Evolutionary conservation across 1,140 invertebrate species (phyloP), one percentile per base, ranked within the genome.

Genomic region (Melanaphis sacchari): DNA sequence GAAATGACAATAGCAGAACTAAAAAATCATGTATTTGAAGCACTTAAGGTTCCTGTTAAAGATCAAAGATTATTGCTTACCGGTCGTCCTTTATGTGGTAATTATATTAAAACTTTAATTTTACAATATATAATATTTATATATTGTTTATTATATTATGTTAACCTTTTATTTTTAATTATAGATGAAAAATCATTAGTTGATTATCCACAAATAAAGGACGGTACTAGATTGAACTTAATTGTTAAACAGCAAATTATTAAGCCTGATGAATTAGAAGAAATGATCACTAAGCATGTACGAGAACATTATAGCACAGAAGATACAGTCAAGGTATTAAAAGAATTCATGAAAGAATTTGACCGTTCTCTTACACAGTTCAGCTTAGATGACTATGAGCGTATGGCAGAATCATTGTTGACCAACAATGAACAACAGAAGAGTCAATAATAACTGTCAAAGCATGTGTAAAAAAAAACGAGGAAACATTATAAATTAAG

Each of bases 301-400:
- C 41, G 93, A 93, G 81, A 94, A 76, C 93, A 93, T 89, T 94
- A 94, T 87, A 94, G 59, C 26, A 94, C 94, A 52, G 90, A 88
- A 49, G 94, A 94, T n/a, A 94, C 94, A 21, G 52, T 93, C 26
- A 94, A 94, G 89, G 94, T 94, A 26, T 93, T 94, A 38, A 94
- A 94, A 91, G 94, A 94, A 94, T 94, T 94, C 76, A 94, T 94
- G 90, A 94, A 94, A 94, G 94, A 94, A 93, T 94, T 94, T 93
- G 91, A 94, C 76, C 92, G 94, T 41, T 94, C 94, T 5, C 93
- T 94, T 66, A 93, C 94, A 31, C 94, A 94, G 6, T 91, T 94
- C 1, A 94, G 94, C 89, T 93, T 94, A 76, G 94, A 94, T 46
- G 94, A 94, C 46, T 94, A 94, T 31, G 94, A 94, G 54, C 93